Evolutionary conservation across 2,113 vertebrate species (phyloP), one percentile per base, ranked within the genome.

Genomic region (Phainopepla nitens): DNA sequence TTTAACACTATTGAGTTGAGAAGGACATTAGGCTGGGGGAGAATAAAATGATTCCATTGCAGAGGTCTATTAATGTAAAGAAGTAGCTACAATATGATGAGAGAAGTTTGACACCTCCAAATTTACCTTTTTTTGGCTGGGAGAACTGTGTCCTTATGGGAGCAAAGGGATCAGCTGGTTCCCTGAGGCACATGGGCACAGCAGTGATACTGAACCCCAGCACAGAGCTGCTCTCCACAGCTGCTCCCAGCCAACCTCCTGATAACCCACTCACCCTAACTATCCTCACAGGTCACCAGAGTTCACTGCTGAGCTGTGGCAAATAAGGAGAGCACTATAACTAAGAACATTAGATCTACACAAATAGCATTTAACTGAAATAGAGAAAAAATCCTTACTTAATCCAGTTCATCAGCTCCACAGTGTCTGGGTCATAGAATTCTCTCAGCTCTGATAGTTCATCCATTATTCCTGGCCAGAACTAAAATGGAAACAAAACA

Each of bases 371-470:
- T 95, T 88, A 85, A 90, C 47, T 95, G 95, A 87, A 96, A 95
- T 79, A 96, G 91, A 96, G 78, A 95, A 93, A 87, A 95, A 90
- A 91, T 96, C 94, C 85, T 98, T 98, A 99, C 99, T 99, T 99
- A 97, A 99, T 99, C 99, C 99, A 99, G 97, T 98, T 98, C 99
- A 99, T 99, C 97, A 99, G 98, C 98, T 99, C 99, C 98, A 99
- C 99, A 13, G 99, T 99, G 97, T 99, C 99, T 75, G 99, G 99
- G 97, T 99, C 99, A 94, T 99, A 99, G 98, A 99, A 99, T 97
- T 99, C 99, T 97, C 99, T 98, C 98, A 99, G 96, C 93, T 99
- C 99, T 64, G 98, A 99, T 29, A 99, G 93, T 97, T 99, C 99
- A 96, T 98, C 98, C 98, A 98, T 98, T 97, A 99, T 96, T 97